A percentile compares a stretch with the other conserved stretches of the same genome.
These are phyloP conservation scores for Perodicticus potto DNA, from an alignment of 2,797 vertebrate species.

Conservation along the genomic window DNA sequence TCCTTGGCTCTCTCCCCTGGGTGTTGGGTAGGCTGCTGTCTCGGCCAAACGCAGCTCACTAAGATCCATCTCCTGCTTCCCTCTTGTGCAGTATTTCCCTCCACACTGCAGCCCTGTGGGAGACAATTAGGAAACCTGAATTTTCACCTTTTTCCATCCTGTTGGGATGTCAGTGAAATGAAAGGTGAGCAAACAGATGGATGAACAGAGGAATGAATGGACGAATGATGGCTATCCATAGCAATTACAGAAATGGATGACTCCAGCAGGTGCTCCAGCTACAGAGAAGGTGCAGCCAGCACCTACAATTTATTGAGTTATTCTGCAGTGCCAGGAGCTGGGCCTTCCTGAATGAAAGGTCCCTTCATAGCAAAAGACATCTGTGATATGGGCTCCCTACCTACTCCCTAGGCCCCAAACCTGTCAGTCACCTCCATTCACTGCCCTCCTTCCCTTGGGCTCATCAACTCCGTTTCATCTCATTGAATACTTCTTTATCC, in stretches of 20 bases:
- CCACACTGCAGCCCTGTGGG: neutral
- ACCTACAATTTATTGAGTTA: neutral
- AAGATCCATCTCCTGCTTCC: neutral
- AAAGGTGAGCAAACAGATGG: neutral
- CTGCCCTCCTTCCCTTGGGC: too few relatives aligned
- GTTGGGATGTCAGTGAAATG: constrained; percentile 18
- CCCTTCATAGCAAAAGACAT: neutral
- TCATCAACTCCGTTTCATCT: neutral
- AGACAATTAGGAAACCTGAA: neutral
- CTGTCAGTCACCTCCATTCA: neutral
- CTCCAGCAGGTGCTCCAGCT: neutral
- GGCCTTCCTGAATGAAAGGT: neutral
- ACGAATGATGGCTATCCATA: neutral
- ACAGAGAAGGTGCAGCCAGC: neutral
- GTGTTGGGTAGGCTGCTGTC: neutral
- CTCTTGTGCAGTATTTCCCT: constrained; percentile 54
- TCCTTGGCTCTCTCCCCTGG: neutral
- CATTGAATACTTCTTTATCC: neutral
- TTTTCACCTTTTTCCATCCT: neutral
- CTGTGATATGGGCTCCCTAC: neutral
- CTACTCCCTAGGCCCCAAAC: neutral
- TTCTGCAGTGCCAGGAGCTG: neutral
- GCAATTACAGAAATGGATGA: neutral
- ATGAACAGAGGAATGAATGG: neutral
- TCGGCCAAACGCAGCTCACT: neutral